These are phyloP conservation scores for Zapus hudsonius DNA, from an alignment of 2,113 vertebrate genomes.

Conservation along the genomic window DNA sequence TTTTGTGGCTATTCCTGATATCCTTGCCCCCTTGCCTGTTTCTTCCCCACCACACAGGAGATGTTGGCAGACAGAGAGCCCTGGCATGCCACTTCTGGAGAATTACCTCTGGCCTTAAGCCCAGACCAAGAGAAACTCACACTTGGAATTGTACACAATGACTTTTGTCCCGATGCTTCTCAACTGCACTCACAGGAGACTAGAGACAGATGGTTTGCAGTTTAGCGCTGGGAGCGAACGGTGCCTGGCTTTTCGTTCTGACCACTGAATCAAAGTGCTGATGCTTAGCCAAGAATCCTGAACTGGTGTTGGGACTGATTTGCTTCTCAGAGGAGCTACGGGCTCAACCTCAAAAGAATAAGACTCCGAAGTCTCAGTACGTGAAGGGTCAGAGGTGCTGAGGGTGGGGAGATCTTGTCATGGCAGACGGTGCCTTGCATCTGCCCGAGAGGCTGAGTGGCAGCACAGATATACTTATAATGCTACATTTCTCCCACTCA, in stretches of 20 bases:
- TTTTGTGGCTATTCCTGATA: neutral
- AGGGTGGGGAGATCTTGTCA: neutral
- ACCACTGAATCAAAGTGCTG: neutral
- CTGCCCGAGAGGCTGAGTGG: neutral
- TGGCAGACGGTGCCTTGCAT: neutral
- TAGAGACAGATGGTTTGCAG: constrained; percentile 11
- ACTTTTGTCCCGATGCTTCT: neutral
- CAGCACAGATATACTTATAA: no score
- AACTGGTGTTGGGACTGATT: neutral
- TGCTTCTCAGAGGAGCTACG: neutral
- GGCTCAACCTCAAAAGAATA: neutral
- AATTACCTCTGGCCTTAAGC: neutral
- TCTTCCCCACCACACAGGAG: neutral
- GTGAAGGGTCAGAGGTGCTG: no score
- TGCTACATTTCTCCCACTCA: neutral
- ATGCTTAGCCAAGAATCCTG: constrained; percentile 2
- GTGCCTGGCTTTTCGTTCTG: constrained; percentile 44
- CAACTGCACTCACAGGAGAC: neutral
- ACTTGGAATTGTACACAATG: neutral
- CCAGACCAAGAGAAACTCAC: constrained; percentile 28
- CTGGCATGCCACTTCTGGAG: neutral
- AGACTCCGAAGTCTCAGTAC: neutral
- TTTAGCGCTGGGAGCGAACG: neutral
- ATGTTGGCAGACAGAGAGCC: neutral
- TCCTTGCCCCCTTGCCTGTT: neutral